Evolutionary conservation across 1,140 invertebrate species (phyloP), one percentile per base, ranked within the genome.

Genomic region (Kradibia gibbosae): DNA sequence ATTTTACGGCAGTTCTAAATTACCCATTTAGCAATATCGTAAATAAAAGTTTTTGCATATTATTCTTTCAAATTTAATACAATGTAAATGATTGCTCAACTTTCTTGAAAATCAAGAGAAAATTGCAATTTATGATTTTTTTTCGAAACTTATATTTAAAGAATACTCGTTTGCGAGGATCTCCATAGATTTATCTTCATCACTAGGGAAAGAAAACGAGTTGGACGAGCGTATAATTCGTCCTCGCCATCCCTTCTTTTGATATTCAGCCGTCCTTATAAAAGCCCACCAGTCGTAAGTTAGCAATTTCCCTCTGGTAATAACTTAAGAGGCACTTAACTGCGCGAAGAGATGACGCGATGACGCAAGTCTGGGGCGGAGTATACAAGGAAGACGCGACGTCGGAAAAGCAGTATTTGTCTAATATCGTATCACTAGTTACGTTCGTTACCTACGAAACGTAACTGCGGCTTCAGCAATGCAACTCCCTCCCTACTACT

Each of bases 241-340:
- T 8, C 22, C 25, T 28, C 45, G 0, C n/a, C 42, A 25, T 11
- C 42, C 1, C 45, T 48, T 17, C 45, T 10, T 48, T 17, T 48
- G n/a, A n/a, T n/a, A n/a, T n/a, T 48, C 45, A 10, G 8, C 17
- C 22, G 50, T 53, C 50, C n/a, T 3, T 20, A 55, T n/a, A 31
- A 45, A 70, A 28, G 34, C 53, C 48, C 36, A 8, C 17, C 39
- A 77, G 42, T 77, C 60, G 75, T 77, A 77, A 77, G 75, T 77
- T 67, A 50, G 75, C 60, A 65, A 67, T 67, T 65, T 67, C 75
- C 75, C 57, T 48, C 57, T 50, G 42, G 76, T 78, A 78, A 77
- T 78, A 78, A 78, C 39, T 78, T 78, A 78, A 78, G 60, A 78
- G 20, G 76, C 76, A 78, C 76, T 78, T 78, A 67, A 28, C 22